phyloP scores from a whole-genome alignment of 2,797 vertebrate species.

The Smutsia gigantea region DNA sequence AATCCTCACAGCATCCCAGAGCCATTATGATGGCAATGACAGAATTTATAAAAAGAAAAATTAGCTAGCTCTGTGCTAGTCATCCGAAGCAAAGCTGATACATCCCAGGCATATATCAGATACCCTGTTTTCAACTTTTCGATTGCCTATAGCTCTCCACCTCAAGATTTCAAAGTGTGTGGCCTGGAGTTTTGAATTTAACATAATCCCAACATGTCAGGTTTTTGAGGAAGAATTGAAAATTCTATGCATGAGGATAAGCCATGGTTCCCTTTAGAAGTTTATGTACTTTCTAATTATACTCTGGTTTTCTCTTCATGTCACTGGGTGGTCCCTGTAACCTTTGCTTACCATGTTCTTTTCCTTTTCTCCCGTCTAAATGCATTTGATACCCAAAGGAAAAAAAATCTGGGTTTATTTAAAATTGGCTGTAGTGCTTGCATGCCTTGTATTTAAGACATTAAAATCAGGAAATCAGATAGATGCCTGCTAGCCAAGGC shows the following conservation, averaged over 20 bases:
- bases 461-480: constrained; percentile 73
- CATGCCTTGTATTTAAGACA: constrained; percentile 76
- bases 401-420: constrained; percentile 55
- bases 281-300: background rate
- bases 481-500: constrained; percentile 68
- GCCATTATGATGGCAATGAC: background rate
- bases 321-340: background rate
- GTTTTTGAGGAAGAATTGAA: background rate
- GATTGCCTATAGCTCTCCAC: background rate
- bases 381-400: background rate
- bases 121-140: background rate
- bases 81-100: background rate
- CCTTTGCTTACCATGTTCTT: background rate
- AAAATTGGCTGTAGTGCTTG: constrained; percentile 62
- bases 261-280: background rate
- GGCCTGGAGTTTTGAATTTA: background rate
- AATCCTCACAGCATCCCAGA: background rate
- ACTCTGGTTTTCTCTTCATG: background rate
- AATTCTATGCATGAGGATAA: background rate
- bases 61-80: constrained; percentile 29
- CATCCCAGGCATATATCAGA: background rate
- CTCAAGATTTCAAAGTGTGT: constrained; percentile 10
- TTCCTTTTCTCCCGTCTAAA: background rate
- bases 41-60: constrained; percentile 45
- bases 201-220: background rate